Percentiles rank a stretch among this genome's conserved stretches.
Evolutionary conservation across 2,797 vertebrate species (phyloP).

Genomic region (Peromyscus nudipes): DNA sequence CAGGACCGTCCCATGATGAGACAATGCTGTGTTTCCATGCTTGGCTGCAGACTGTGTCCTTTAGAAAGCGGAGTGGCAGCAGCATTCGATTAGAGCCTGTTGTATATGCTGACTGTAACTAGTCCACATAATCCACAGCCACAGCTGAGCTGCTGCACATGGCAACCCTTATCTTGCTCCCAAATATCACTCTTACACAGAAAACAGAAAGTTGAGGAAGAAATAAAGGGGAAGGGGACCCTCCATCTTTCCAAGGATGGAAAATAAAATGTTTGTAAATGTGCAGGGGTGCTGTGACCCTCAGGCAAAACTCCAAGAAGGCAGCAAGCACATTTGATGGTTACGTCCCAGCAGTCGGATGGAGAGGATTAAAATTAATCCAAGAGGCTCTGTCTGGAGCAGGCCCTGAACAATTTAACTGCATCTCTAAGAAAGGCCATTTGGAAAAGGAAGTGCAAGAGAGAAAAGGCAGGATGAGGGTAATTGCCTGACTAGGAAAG

Average conservation of each 20-base stretch:
- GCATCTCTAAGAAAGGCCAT: slow-evolving; percentile 75
- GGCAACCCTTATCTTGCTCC: neutral
- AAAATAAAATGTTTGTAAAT: slow-evolving; percentile 51
- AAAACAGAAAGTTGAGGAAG: neutral
- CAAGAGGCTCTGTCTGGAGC: slow-evolving; percentile 61
- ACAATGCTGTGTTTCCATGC: neutral
- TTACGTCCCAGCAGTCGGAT: slow-evolving; percentile 27
- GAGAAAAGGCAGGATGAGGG: slow-evolving; percentile 77
- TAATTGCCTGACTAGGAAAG: slow-evolving; percentile 79
- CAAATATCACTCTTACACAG: slow-evolving; percentile 32
- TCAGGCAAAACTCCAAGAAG: slow-evolving; percentile 32
- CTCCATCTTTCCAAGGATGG: neutral
- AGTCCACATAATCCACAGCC: neutral
- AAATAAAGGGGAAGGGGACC: neutral
- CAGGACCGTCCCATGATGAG: neutral
- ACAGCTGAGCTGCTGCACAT: neutral
- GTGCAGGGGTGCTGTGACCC: neutral
- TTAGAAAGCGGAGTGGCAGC: slow-evolving; percentile 14
- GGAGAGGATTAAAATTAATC: slow-evolving; percentile 76
- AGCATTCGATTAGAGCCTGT: neutral
- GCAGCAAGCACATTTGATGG: neutral
- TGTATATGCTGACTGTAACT: slow-evolving; percentile 29
- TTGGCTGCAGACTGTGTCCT: neutral
- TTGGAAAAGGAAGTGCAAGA: slow-evolving; percentile 76
- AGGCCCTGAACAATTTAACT: slow-evolving; percentile 70